Conservation (phyloP, 2,888 invertebrate genomes). For the Belgica antarctica region DNA sequence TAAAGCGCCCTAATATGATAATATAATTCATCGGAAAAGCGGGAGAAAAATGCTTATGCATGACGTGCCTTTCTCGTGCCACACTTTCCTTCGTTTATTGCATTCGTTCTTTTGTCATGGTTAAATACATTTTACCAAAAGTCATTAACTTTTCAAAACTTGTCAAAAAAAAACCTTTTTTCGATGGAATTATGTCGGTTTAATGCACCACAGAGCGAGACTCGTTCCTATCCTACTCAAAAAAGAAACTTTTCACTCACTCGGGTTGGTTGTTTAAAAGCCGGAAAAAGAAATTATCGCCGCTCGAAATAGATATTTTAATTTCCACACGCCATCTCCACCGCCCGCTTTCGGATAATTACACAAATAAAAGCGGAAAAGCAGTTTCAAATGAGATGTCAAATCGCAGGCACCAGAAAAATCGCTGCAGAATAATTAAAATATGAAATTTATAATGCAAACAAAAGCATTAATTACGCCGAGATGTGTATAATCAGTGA, state of each 20-base stretch:
- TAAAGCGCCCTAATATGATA: neutral
- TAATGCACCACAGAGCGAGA: no score
- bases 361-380: neutral
- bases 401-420: neutral
- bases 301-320: no score
- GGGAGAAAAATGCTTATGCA: constrained; percentile 3
- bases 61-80: no score
- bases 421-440: neutral
- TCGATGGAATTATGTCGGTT: no score
- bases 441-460: constrained; percentile 13
- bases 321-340: no score
- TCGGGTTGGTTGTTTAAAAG: no score
- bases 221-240: no score
- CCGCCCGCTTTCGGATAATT: neutral
- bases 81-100: neutral
- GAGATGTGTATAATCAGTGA: constrained; percentile 9
- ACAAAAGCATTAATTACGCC: constrained; percentile 16
- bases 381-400: neutral
- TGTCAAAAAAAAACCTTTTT: neutral
- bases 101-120: neutral
- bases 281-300: no score
- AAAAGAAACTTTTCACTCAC: no score
- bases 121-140: constrained; percentile 2
- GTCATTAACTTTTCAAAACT: constrained; percentile 16
- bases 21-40: no score